Base-by-base conservation (phyloP, 2,113 vertebrate genomes). In the Herpetotheres cachinnans region DNA sequence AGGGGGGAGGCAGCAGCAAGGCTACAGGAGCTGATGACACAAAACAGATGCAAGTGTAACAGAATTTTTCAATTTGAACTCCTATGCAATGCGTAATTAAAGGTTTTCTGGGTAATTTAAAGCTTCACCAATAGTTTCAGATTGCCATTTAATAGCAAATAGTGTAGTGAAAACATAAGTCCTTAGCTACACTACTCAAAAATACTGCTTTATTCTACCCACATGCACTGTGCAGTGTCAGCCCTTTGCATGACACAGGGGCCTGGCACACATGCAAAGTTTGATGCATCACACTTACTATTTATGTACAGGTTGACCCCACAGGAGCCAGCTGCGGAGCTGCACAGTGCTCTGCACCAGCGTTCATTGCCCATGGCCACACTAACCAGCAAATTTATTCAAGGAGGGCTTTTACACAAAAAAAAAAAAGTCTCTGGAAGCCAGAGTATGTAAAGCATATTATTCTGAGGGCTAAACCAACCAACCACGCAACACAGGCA, bases 321-420 rank as follows among this genome's bases (percentile, higher is more conserved):
- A 8, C 12, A 16, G 63, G 24, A 72, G 40, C 36, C 40, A 61
- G 40, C 72, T 13, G 29, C 10, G n/a, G 12, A 27, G 47, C 42
- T 16, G 36, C 32, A 17, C 46, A 6, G 15, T 2, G 10, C 59
- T 38, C 58, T 52, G 46, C 27, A 62, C 18, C 73, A 44, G 16
- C 0, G 2, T 2, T 70, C 36, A 50, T 90, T 8, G 1, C 44
- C 62, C 46, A 30, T 0, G 0, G 50, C 55, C 55, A 24, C 0
- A 0, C 16, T 16, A 36, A 8, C 38, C 25, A 85, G 18, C 27
- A 87, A 54, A 36, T 27, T 58, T 78, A 25, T 55, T 87, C 30
- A 13, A 66, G n/a, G 26, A 81, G 13, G 19, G 16, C 27, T 90
- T 85, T 90, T 50, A 67, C 6, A 1, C 11, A 59, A 27, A 85